Evolutionary conservation across 2,797 vertebrate genomes (phyloP).

Genomic region (Silurus aristotelis): DNA sequence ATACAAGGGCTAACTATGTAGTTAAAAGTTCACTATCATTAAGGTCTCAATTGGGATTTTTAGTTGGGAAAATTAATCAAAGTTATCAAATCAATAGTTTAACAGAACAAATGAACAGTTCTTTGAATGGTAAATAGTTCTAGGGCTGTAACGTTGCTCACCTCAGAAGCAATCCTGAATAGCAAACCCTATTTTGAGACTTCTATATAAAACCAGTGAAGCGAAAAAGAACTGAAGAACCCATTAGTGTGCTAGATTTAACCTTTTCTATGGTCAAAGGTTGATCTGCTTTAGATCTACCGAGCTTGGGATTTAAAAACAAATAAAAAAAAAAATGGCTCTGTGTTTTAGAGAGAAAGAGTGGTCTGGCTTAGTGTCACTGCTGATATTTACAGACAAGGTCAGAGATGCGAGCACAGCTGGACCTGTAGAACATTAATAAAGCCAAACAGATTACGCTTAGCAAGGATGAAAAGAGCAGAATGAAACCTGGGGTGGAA

Average conservation of each 20-base stretch:
- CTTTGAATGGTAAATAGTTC: not conserved
- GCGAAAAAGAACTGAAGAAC: not conserved
- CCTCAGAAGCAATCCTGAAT: not conserved
- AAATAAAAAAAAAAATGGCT: not conserved
- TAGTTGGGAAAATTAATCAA: not conserved
- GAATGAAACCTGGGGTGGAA: constrained; percentile 11
- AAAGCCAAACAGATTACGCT: constrained; percentile 34
- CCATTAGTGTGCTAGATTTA: not conserved
- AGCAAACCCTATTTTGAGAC: not conserved
- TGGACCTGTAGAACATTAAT: constrained; percentile 20
- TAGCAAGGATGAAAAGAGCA: constrained; percentile 9
- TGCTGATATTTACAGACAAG: constrained; percentile 58
- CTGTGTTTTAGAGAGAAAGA: not conserved
- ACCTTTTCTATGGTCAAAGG: constrained; percentile 1
- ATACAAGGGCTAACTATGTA: too few species aligned
- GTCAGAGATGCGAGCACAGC: constrained; percentile 35
- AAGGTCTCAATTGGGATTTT: too few species aligned
- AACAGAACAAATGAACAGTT: too few species aligned
- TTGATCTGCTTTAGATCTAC: not conserved
- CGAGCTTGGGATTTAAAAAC: not conserved
- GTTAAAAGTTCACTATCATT: too few species aligned
- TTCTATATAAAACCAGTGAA: not conserved
- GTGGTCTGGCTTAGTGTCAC: constrained; percentile 51
- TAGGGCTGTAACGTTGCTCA: not conserved
- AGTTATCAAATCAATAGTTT: not conserved